Conservation (phyloP, 1,140 invertebrate genomes). For the Carposina sasakii region DNA sequence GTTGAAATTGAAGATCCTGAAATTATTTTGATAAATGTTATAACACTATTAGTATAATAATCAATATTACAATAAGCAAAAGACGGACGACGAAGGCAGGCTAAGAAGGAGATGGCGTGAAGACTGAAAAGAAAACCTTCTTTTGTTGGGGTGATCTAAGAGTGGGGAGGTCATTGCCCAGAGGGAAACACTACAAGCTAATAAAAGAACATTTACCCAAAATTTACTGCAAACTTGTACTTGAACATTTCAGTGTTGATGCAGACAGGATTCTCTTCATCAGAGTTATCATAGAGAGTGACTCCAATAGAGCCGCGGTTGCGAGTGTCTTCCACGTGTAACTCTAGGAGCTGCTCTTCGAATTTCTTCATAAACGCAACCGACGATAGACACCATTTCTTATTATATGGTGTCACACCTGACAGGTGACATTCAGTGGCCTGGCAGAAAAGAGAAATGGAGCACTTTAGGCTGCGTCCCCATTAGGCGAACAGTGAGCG, state of each 20-base stretch:
- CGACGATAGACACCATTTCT: conserved; percentile 47
- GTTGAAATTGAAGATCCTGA: conserved; percentile 47
- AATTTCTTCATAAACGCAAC: conserved; percentile 39
- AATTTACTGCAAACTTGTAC: conserved; percentile 49
- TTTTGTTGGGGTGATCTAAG: too few species aligned
- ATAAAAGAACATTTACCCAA: conserved; percentile 41
- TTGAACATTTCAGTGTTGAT: conserved; percentile 55
- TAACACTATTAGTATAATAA: neutral
- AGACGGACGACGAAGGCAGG: neutral
- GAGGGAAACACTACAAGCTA: conserved; percentile 5
- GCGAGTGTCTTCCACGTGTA: conserved; percentile 49
- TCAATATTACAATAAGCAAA: neutral
- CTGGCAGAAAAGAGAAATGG: too few species aligned
- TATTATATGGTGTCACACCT: conserved; percentile 49
- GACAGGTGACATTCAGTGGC: conserved; percentile 53
- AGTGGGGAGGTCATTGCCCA: too few species aligned
- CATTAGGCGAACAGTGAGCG: too few species aligned
- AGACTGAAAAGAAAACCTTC: neutral
- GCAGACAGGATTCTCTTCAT: conserved; percentile 38
- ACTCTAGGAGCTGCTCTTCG: conserved; percentile 28
- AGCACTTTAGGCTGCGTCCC: too few species aligned
- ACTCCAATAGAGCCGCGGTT: conserved; percentile 42
- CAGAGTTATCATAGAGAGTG: conserved; percentile 38
- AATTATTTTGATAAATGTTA: conserved; percentile 9
- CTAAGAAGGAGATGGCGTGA: neutral